These are phyloP conservation scores for Exephanes ischioxanthus DNA, from an alignment of 2,888 invertebrate species.

Conservation along the genomic window DNA sequence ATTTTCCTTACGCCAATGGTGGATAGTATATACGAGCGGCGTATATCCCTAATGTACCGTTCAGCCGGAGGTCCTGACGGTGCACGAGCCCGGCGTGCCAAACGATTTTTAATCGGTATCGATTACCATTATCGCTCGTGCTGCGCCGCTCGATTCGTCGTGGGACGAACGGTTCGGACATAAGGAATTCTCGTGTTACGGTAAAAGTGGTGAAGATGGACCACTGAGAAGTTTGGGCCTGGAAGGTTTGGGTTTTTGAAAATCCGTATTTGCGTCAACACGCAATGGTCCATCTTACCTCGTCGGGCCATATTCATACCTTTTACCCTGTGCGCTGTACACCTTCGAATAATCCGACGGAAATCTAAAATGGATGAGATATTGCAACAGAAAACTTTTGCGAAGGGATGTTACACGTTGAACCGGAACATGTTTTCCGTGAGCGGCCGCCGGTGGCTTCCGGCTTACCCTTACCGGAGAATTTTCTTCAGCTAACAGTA, in stretches of 20 bases:
- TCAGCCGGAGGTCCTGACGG: conserved; percentile 52
- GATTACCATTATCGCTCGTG: conserved; percentile 63
- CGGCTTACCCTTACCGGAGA: conserved; percentile 24
- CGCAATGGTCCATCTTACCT: not conserved
- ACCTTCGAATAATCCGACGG: conserved; percentile 9
- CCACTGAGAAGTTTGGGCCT: not conserved
- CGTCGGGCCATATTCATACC: too few species aligned
- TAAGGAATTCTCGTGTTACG: conserved; percentile 39
- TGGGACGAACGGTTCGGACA: conserved; percentile 43
- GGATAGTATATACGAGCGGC: conserved; percentile 36
- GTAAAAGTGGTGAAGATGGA: not conserved
- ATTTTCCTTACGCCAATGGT: conserved; percentile 45
- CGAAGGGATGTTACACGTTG: conserved; percentile 14
- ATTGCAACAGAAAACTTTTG: conserved; percentile 6
- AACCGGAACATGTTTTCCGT: conserved; percentile 35
- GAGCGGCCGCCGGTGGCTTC: conserved; percentile 3
- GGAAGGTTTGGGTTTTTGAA: not conserved
- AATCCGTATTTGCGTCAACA: not conserved
- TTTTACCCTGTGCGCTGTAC: not conserved
- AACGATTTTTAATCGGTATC: conserved; percentile 68
- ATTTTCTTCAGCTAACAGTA: conserved; percentile 60
- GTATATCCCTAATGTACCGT: conserved; percentile 56
- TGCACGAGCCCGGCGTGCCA: conserved; percentile 46
- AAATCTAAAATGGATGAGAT: conserved; percentile 20
- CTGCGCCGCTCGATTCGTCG: conserved; percentile 31